Evolutionary conservation across 1,140 invertebrate species (phyloP), one percentile per base, ranked within the genome.

Genomic region (Babylonia areolata): DNA sequence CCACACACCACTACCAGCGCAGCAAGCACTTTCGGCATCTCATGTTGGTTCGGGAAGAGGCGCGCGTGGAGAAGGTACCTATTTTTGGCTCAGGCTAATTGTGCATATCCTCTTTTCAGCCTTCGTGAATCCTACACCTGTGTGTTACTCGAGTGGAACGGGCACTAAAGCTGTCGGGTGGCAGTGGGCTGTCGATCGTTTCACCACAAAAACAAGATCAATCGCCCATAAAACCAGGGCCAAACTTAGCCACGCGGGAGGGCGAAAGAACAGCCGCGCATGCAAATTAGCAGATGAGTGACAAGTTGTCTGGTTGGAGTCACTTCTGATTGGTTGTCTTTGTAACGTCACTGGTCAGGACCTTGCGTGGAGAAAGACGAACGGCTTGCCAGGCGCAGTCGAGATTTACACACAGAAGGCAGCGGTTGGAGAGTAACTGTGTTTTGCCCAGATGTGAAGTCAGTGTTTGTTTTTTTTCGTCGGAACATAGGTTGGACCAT

Each of bases 281-380:
- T 84, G 82, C 82, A 84, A 84, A 84, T 33, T 3, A 73, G 35
- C 37, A 46, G 31, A 15, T 84, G 82, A 84, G 64, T 84, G 82
- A 84, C 82, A 84, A 40, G 2, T 42, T 83, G 54, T 20, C 69
- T 23, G 35, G 15, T 2, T 31, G 33, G 17, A 33, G 35, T 73
- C 82, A 69, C 28, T 46, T 75, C 35, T 58, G 82, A 75, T 84
- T 84, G 82, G 82, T 40, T 84, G 17, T 35, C 3, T 39, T 69
- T 15, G 39, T 33, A 73, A 84, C 69, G 64, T 84, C 82, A 75
- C 69, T 33, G 40, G 82, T 40, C 37, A 46, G n/a, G 81, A 15
- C 39, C 35, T 33, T 64, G 58, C 64, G 82, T 84, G 69, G 82
- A 40, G 64, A 58, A 46, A 83, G 51, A 71, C 33, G 20, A 40